Conservation (phyloP, 2,888 invertebrate species). For the Polymixis flavicincta region DNA sequence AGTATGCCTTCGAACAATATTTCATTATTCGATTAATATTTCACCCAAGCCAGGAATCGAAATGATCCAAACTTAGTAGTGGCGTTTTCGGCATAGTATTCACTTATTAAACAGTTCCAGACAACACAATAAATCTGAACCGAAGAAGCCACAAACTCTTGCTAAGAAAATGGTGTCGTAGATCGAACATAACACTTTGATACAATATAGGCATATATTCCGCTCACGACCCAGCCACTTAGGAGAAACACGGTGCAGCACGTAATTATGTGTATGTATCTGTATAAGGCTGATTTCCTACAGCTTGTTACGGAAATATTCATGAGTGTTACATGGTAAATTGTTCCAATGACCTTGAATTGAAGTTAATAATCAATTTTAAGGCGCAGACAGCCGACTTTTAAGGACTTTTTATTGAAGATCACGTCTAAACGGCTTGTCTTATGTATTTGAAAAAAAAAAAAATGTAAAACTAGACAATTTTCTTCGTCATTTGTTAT, state of each 20-base stretch:
- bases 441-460: too few species aligned
- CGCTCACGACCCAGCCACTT: constrained; percentile 57
- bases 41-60: not conserved
- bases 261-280: constrained; percentile 51
- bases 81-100: not conserved
- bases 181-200: constrained; percentile 44
- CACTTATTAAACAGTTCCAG: not conserved
- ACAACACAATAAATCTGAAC: not conserved
- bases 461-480: too few species aligned
- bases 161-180: constrained; percentile 14
- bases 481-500: too few species aligned
- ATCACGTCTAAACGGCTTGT: too few species aligned
- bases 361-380: too few species aligned
- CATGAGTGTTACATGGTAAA: not conserved
- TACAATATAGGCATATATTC: constrained; percentile 58
- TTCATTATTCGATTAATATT: too few species aligned
- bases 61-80: not conserved
- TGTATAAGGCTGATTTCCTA: constrained; percentile 42
- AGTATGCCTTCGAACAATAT: too few species aligned
- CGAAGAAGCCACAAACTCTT: constrained; percentile 8
- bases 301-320: not conserved
- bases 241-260: constrained; percentile 50
- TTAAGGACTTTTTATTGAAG: too few species aligned
- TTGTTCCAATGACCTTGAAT: not conserved
- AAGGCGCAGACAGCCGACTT: too few species aligned